Percentiles rank a stretch among this genome's conserved stretches.
phyloP scores from a whole-genome alignment of 2,797 vertebrate species.

The Scolopax bukidnonensis region DNA sequence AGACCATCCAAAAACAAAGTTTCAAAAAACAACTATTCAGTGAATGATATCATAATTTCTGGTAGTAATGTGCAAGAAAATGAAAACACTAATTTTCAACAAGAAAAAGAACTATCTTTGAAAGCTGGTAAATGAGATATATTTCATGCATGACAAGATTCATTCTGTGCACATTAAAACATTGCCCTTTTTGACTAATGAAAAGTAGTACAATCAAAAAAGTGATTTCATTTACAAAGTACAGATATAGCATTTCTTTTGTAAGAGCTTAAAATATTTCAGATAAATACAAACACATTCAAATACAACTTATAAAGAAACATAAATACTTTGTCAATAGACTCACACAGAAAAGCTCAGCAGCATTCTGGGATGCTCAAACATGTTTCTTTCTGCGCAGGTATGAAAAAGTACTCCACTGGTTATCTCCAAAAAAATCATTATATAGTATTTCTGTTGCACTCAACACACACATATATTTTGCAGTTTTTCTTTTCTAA shows the following conservation, averaged over 20 bases:
- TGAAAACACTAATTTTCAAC: constrained; percentile 50
- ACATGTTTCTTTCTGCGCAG: background rate
- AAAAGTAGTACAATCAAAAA: constrained; percentile 28
- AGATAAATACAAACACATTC: background rate
- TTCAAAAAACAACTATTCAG: background rate
- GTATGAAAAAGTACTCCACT: background rate
- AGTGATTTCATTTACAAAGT: background rate
- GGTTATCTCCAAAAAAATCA: background rate
- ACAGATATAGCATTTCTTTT: background rate
- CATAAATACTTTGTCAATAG: background rate
- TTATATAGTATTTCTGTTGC: background rate
- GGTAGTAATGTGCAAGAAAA: constrained; percentile 24
- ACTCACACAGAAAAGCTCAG: background rate
- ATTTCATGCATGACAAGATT: constrained; percentile 44
- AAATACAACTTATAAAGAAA: background rate
- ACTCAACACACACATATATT: background rate
- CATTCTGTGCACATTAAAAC: constrained; percentile 39
- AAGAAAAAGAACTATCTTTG: background rate
- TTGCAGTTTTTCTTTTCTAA: background rate
- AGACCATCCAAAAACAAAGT: background rate
- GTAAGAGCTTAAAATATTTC: background rate
- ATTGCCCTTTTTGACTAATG: constrained; percentile 15
- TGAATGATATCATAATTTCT: constrained; percentile 6
- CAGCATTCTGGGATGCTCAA: background rate
- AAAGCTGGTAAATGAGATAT: constrained; percentile 53